Evolutionary conservation across 1,140 invertebrate species (phyloP), one percentile per base, ranked within the genome.

Genomic region (Ips typographus): DNA sequence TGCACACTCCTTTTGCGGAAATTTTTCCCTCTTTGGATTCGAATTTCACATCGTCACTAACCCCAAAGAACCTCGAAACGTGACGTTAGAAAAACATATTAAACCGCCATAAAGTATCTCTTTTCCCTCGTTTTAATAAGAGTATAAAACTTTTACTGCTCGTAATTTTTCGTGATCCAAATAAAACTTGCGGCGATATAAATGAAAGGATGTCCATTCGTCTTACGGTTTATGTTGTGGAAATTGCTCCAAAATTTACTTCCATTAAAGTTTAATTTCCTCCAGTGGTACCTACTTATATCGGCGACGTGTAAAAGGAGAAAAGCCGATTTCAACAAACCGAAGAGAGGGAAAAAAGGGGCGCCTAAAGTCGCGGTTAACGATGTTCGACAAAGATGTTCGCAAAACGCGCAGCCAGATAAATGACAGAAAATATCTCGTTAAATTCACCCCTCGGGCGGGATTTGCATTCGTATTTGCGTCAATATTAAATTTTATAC

Each of bases 401-500:
- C 57, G n/a, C 40, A 59, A 59, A 59, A 59, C 39, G 57, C 47
- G 43, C 47, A 63, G 61, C 51, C 6, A 56, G 63, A 65, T 65
- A 65, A 65, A 65, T 65, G 52, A 65, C 63, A 65, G 63, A 65
- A 65, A 65, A 56, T 65, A 56, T 56, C 63, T 56, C 63, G 52
- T 65, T 65, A 65, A 55, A 55, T 44, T 56, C 53, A 43, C 63
- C 53, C 53, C 63, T 43, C 39, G 4, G 39, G 63, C 36, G 42
- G 56, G 56, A 56, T 65, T 65, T 51, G 51, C 55, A 56, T 65
- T 36, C 40, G 42, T 40, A 39, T 63, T 61, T 59, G 37, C 61
- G 61, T 41, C 47, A 53, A 63, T 63, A 63, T 63, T 52, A 63
- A 51, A 63, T 63, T 63, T 63, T 63, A 63, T 63, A 49, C 44